Conservation (phyloP, 1,140 invertebrate species). For the Dryas iulia region DNA sequence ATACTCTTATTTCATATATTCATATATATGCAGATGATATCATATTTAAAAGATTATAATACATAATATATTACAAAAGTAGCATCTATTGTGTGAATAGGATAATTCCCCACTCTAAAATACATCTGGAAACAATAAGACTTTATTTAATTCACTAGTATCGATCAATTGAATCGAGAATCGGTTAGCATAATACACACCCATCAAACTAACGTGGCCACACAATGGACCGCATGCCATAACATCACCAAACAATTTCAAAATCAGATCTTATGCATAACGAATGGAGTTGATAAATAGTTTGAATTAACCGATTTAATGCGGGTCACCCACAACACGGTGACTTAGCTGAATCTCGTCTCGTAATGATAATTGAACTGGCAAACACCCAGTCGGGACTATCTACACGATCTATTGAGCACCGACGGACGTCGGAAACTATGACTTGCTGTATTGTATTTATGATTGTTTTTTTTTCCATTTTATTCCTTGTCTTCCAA, state of each 20-base stretch:
- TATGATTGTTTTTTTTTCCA: slow-evolving; percentile 71
- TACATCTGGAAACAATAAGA: slow-evolving; percentile 19
- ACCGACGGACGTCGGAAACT: slow-evolving; percentile 57
- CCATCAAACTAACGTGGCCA: slow-evolving; percentile 68
- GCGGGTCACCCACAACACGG: slow-evolving; percentile 74
- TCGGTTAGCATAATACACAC: slow-evolving; percentile 72
- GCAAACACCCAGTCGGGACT: slow-evolving; percentile 74
- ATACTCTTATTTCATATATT: too few species aligned
- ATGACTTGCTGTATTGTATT: slow-evolving; percentile 77
- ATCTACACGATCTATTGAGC: slow-evolving; percentile 71
- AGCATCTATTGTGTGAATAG: neutral
- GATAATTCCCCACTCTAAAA: neutral
- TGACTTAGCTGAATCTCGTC: slow-evolving; percentile 67
- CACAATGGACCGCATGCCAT: slow-evolving; percentile 69
- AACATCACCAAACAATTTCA: slow-evolving; percentile 79
- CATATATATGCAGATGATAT: too few species aligned
- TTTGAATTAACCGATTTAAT: slow-evolving; percentile 81
- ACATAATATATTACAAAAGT: neutral
- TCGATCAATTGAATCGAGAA: slow-evolving; percentile 68
- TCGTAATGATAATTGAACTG: slow-evolving; percentile 80
- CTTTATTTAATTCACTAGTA: slow-evolving; percentile 33
- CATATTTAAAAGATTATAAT: neutral
- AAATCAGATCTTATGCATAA: slow-evolving; percentile 80
- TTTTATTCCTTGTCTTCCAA: slow-evolving; percentile 73
- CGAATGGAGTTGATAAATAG: slow-evolving; percentile 79